These are phyloP conservation scores for Pimpla rufipes DNA, from an alignment of 2,888 invertebrate species.

Conservation along the genomic window DNA sequence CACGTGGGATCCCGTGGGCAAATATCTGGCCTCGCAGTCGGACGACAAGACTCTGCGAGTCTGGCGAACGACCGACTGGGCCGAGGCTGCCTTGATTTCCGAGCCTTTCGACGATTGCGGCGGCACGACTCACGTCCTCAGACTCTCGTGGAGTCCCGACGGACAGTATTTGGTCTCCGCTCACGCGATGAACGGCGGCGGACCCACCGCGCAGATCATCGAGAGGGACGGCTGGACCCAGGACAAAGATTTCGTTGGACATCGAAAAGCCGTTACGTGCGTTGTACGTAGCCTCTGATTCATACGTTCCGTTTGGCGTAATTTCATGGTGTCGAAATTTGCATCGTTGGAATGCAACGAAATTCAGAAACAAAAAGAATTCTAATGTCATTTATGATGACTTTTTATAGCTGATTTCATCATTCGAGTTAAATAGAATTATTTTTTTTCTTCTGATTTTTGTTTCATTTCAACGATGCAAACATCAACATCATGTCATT, in stretches of 20 bases:
- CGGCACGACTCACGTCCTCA: conserved; percentile 95
- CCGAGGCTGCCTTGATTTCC: conserved; percentile 93
- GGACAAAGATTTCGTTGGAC: conserved; percentile 99
- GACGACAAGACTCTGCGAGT: conserved; percentile 97
- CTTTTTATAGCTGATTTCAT: too few species aligned
- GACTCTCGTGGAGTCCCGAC: conserved; percentile 99
- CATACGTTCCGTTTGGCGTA: too few species aligned
- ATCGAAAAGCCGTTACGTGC: conserved; percentile 98
- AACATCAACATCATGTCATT: too few species aligned
- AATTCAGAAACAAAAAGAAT: too few species aligned
- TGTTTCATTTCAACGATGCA: too few species aligned
- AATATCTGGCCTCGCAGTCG: conserved; percentile 98
- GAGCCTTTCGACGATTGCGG: conserved; percentile 97
- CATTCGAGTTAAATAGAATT: too few species aligned
- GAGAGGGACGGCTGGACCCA: conserved; percentile 97
- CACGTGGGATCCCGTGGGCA: conserved; percentile 99
- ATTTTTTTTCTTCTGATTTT: too few species aligned
- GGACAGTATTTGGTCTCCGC: conserved; percentile 98
- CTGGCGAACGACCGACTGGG: conserved; percentile 99
- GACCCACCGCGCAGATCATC: conserved; percentile 98
- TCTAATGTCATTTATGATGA: too few species aligned
- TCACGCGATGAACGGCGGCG: conserved; percentile 99
- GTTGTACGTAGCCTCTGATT: conserved; percentile 87
- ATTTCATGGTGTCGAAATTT: too few species aligned
- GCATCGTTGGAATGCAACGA: too few species aligned